Evolutionary conservation across 2,888 invertebrate species (phyloP).

Genomic region (Apamea sordens): DNA sequence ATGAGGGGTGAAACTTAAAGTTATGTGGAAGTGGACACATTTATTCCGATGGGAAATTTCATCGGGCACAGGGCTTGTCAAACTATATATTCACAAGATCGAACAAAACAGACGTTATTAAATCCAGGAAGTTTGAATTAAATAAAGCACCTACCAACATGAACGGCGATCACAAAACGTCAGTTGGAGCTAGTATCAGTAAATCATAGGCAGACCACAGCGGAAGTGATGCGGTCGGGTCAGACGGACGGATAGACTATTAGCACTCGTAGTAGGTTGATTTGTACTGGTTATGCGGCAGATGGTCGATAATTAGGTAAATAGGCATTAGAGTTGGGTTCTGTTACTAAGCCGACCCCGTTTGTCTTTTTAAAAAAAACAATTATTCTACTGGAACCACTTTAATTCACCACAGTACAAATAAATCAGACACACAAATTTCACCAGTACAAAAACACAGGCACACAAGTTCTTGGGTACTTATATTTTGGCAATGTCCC

Average conservation of each 20-base stretch:
- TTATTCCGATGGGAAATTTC: no score
- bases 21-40: background rate
- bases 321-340: conserved; percentile 7
- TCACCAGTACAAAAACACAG: no score
- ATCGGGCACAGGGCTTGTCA: background rate
- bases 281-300: conserved; percentile 24
- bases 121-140: conserved; percentile 19
- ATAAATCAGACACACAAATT: no score
- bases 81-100: background rate
- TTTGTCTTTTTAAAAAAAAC: no score
- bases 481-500: no score
- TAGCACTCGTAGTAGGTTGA: conserved; percentile 19
- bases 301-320: conserved; percentile 28
- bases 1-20: background rate
- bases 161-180: conserved; percentile 21
- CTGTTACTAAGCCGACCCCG: no score
- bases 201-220: conserved; percentile 53
- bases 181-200: conserved; percentile 38
- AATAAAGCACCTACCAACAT: conserved; percentile 16
- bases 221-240: conserved; percentile 57
- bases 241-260: conserved; percentile 21
- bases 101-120: background rate
- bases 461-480: no score
- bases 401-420: no score
- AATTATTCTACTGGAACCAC: no score